Conservation (phyloP, 2,113 vertebrate genomes). For the Petaurus breviceps region DNA sequence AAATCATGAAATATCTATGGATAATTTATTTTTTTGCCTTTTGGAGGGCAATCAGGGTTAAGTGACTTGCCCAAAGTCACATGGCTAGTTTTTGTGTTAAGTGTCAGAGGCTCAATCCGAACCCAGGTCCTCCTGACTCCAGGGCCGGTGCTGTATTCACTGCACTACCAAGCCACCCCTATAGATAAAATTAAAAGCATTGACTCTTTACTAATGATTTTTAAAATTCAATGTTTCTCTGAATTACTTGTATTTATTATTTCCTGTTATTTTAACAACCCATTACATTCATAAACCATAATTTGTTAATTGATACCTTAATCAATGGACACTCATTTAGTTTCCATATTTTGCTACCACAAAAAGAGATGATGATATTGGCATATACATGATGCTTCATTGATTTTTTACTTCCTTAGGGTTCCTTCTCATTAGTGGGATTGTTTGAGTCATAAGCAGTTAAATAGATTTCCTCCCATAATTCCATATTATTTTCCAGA, state of each 20-base stretch:
- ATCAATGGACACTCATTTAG: neutral
- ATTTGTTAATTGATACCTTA: neutral
- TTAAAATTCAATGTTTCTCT: neutral
- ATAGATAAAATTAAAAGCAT: neutral
- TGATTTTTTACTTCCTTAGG: neutral
- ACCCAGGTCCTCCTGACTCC: no score
- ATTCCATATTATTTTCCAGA: neutral
- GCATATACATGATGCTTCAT: neutral
- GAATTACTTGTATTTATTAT: neutral
- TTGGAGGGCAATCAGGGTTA: no score
- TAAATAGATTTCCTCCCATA: neutral
- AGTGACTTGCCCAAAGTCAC: no score
- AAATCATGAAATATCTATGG: neutral
- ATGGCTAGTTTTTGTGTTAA: no score
- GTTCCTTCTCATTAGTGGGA: neutral
- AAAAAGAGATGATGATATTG: neutral
- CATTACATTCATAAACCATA: neutral
- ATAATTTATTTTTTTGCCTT: no score
- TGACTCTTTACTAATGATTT: neutral
- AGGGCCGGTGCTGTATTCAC: no score
- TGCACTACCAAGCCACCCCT: no score
- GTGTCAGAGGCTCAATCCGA: no score
- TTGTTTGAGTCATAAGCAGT: neutral
- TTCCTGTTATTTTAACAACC: neutral
- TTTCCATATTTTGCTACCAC: neutral